Conservation (phyloP, 2,113 vertebrate species). For the Planiliza haematocheilus region DNA sequence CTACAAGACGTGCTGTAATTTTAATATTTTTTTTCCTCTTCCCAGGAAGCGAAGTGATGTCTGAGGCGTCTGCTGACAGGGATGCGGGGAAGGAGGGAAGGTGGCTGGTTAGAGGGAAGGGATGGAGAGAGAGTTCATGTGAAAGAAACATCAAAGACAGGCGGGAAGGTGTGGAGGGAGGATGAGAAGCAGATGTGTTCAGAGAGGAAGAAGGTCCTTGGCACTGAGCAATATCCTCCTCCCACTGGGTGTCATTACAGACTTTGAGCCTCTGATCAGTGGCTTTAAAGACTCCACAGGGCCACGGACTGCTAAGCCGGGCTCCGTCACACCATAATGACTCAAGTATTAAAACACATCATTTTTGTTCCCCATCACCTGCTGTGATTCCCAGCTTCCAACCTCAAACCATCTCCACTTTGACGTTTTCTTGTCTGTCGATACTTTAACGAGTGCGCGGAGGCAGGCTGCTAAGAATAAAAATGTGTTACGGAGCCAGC, state of each 20-base stretch:
- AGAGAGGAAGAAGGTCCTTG: slow-evolving; percentile 11
- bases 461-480: not conserved
- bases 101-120: not conserved
- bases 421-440: not conserved
- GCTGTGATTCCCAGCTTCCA: not conserved
- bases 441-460: not conserved
- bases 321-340: slow-evolving; percentile 2
- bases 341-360: slow-evolving; percentile 11
- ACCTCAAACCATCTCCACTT: not conserved
- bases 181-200: slow-evolving; percentile 9
- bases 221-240: slow-evolving; percentile 15
- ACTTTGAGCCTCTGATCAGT: slow-evolving; percentile 18
- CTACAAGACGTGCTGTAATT: not conserved
- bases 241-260: slow-evolving; percentile 44
- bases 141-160: slow-evolving; percentile 28
- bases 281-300: slow-evolving; percentile 39
- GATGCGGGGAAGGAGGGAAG: not conserved
- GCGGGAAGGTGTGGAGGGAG: slow-evolving; percentile 1
- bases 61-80: not conserved
- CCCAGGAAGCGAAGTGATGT: not conserved
- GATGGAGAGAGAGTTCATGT: not conserved
- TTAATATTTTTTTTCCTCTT: not conserved
- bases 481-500: not conserved
- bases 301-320: not conserved
- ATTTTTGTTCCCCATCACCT: slow-evolving; percentile 1